Percentiles rank a stretch among this genome's conserved stretches.
Conservation (phyloP, 2,888 invertebrate genomes). For the Aspidapion aeneum region DNA sequence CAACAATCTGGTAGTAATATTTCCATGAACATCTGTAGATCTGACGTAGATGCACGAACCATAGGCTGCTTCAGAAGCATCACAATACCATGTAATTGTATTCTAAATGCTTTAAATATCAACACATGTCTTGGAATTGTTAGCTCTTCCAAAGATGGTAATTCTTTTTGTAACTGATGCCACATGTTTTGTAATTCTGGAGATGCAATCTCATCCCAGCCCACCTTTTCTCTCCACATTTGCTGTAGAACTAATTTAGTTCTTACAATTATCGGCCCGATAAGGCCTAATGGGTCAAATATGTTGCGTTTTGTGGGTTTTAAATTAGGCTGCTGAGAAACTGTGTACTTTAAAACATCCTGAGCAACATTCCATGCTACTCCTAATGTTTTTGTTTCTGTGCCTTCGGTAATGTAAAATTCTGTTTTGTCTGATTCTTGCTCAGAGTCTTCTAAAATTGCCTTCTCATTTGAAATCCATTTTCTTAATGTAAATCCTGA, state of each 20-base stretch:
- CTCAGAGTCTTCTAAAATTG: neutral
- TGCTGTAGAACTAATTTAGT: slow-evolving; percentile 24
- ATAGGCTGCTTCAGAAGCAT: slow-evolving; percentile 21
- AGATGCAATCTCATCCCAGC: slow-evolving; percentile 27
- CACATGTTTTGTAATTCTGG: slow-evolving; percentile 6
- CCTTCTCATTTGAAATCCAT: neutral
- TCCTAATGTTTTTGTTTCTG: no score
- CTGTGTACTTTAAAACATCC: no score
- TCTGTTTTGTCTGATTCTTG: no score
- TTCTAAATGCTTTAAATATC: neutral
- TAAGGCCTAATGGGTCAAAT: slow-evolving; percentile 28
- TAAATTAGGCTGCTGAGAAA: no score
- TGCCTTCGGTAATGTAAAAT: no score
- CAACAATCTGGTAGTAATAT: slow-evolving; percentile 13
- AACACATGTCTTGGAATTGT: slow-evolving; percentile 11
- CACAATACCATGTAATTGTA: slow-evolving; percentile 24
- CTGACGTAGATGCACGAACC: slow-evolving; percentile 22
- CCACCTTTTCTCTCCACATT: slow-evolving; percentile 21
- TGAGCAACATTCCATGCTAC: no score
- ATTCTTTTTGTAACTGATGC: slow-evolving; percentile 1
- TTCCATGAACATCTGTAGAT: slow-evolving; percentile 8
- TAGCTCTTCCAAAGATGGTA: slow-evolving; percentile 5
- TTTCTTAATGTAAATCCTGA: neutral
- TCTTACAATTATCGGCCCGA: slow-evolving; percentile 25
- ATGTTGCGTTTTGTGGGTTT: no score